These are phyloP conservation scores for Hydriomena furcata DNA, from an alignment of 2,888 invertebrate species.

Conservation along the genomic window DNA sequence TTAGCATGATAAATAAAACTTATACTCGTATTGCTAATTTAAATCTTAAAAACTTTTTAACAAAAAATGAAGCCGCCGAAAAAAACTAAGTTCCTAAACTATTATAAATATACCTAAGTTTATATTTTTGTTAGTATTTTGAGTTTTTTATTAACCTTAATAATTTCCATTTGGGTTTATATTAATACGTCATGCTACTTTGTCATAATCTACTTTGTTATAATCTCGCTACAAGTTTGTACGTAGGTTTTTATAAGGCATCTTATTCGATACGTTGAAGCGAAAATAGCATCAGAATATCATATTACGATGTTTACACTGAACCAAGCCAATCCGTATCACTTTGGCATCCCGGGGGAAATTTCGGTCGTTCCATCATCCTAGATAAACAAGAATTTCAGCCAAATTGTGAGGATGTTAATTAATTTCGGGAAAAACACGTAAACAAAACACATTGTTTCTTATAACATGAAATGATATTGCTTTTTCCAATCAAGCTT, in stretches of 20 bases:
- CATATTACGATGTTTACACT: not conserved
- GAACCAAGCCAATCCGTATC: conserved; percentile 1
- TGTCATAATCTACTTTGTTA: too few relatives aligned
- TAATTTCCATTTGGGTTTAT: too few relatives aligned
- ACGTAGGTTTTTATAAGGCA: not conserved
- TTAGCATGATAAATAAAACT: too few relatives aligned
- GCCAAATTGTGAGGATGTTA: not conserved
- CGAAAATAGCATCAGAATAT: conserved; percentile 3
- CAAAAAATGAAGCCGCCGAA: too few relatives aligned
- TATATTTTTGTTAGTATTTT: too few relatives aligned
- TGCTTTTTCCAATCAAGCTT: not conserved
- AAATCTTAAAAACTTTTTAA: too few relatives aligned
- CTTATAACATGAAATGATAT: not conserved
- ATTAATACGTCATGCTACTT: too few relatives aligned
- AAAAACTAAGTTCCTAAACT: too few relatives aligned
- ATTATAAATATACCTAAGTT: too few relatives aligned
- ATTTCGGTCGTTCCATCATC: conserved; percentile 9
- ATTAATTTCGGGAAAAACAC: conserved; percentile 5
- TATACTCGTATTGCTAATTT: too few relatives aligned
- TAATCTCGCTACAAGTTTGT: too few relatives aligned
- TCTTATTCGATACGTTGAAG: not conserved
- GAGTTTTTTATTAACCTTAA: too few relatives aligned
- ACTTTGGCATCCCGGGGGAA: conserved; percentile 7
- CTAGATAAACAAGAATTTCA: conserved; percentile 5
- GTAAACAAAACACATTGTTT: not conserved